Percentiles rank a stretch among this genome's conserved stretches.
phyloP scores from a whole-genome alignment of 2,113 vertebrate species.

The human (Homo sapiens) region DNA sequence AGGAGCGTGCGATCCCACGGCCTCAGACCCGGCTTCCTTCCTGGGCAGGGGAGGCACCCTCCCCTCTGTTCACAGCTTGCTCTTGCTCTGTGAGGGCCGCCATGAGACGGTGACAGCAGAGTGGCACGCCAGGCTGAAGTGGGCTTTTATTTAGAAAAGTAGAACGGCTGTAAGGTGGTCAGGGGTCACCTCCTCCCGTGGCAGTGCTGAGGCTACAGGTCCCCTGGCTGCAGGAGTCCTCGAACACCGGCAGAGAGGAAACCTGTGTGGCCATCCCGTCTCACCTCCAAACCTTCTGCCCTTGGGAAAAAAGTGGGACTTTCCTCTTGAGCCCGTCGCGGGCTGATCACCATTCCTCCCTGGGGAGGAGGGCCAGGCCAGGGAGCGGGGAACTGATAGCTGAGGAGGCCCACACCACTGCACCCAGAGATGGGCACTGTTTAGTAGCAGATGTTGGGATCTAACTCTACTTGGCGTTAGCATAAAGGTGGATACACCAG shows the following conservation, averaged over 20 bases:
- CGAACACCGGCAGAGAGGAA: fast-evolving
- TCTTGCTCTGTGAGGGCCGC: neutral
- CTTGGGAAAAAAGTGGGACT: neutral
- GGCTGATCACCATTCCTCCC: fast-evolving
- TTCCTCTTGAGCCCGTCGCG: fast-evolving
- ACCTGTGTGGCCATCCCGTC: fast-evolving
- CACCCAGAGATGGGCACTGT: neutral
- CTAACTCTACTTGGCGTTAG: fast-evolving
- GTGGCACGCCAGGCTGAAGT: fast-evolving
- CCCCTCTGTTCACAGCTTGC: too few relatives aligned
- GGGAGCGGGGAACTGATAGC: neutral
- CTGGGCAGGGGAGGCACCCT: fast-evolving
- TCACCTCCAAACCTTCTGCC: fast-evolving
- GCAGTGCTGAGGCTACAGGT: fast-evolving
- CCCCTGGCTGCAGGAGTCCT: neutral
- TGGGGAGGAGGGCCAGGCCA: neutral
- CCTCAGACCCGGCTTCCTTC: fast-evolving
- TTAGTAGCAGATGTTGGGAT: neutral
- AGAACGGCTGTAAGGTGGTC: too few relatives aligned
- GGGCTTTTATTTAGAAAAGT: too few relatives aligned
- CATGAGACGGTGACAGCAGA: fast-evolving
- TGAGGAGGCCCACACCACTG: fast-evolving
- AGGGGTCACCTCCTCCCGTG: fast-evolving
- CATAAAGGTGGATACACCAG: fast-evolving
- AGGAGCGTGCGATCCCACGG: fast-evolving